Conservation (phyloP, 2,888 invertebrate genomes). For the Aricia artaxerxes region DNA sequence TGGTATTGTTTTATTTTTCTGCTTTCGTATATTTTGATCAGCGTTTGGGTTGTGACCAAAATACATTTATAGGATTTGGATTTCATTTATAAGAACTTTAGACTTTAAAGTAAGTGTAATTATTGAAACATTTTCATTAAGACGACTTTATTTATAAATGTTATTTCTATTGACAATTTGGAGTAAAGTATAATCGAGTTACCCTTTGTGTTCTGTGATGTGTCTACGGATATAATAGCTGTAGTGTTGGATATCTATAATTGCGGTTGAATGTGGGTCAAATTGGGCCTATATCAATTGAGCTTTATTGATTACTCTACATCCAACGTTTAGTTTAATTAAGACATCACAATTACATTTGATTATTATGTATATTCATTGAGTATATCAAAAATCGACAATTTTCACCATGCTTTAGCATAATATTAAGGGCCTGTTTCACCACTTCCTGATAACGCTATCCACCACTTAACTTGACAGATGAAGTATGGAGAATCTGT, state of each 20-base stretch:
- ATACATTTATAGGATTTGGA: neutral
- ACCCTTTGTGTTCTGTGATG: neutral
- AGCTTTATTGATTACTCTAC: neutral
- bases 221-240: neutral
- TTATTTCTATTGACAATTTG: too few relatives aligned
- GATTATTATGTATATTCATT: too few relatives aligned
- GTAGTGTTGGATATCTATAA: neutral
- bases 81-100: neutral
- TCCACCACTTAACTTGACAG: too few relatives aligned
- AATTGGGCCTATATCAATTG: neutral
- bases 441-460: too few relatives aligned
- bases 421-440: too few relatives aligned
- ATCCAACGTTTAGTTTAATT: neutral
- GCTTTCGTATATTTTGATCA: neutral
- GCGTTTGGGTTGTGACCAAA: neutral
- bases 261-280: neutral
- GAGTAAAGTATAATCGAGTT: neutral
- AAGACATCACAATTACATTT: neutral
- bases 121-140: too few relatives aligned
- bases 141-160: neutral
- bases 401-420: too few relatives aligned
- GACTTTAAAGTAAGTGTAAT: neutral
- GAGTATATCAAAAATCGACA: too few relatives aligned
- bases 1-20: neutral
- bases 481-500: too few relatives aligned